Conservation (phyloP, 1,140 invertebrate species). For the Pissodes strobi region DNA sequence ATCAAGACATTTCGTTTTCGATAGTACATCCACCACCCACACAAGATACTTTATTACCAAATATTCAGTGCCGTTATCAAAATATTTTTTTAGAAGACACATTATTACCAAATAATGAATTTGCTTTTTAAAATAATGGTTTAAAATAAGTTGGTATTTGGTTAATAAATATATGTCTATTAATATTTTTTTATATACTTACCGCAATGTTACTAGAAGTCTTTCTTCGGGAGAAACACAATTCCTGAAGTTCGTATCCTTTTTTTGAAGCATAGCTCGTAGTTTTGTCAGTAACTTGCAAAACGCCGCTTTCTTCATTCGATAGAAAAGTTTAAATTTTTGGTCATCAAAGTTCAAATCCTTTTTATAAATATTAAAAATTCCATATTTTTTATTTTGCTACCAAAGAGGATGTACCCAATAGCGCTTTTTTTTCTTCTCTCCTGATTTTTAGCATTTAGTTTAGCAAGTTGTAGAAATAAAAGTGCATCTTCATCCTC, state of each 20-base stretch:
- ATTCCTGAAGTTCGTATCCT: constrained; percentile 25
- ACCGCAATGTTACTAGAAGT: constrained; percentile 25
- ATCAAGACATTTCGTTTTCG: constrained; percentile 16
- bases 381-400: constrained; percentile 22
- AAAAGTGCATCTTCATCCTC: too few relatives aligned
- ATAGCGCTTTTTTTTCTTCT: constrained; percentile 15
- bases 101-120: too few relatives aligned
- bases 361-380: too few relatives aligned
- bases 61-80: constrained; percentile 13
- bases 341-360: too few relatives aligned
- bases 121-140: too few relatives aligned
- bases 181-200: constrained; percentile 14
- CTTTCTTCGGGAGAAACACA: too few relatives aligned
- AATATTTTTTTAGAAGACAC: too few relatives aligned
- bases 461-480: too few relatives aligned
- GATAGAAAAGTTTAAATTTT: too few relatives aligned
- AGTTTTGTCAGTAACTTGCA: constrained; percentile 22
- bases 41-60: constrained; percentile 21
- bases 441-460: constrained; percentile 18
- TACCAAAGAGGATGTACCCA: too few relatives aligned
- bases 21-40: background rate
- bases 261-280: constrained; percentile 12
- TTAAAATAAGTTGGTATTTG: constrained; percentile 14
- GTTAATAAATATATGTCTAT: too few relatives aligned
- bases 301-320: too few relatives aligned